Conservation (phyloP, 2,113 vertebrate species). For the Gila orcuttii region DNA sequence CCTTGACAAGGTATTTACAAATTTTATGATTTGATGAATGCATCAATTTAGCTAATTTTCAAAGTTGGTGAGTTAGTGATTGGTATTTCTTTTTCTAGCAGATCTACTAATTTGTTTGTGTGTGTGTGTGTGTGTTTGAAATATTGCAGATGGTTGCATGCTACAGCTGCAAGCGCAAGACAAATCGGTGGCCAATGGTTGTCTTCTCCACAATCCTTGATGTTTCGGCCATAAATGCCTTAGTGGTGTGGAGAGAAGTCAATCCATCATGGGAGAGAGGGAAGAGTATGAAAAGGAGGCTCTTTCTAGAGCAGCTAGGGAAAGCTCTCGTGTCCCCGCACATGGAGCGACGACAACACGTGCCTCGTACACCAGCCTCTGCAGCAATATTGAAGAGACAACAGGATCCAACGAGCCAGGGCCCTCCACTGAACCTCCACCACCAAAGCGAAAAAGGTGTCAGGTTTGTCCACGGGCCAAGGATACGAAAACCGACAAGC, state of each 20-base stretch:
- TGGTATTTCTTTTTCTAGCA: background rate
- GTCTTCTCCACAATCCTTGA: background rate
- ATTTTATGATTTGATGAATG: background rate
- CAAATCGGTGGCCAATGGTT: background rate
- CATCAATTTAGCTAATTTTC: background rate
- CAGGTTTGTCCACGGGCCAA: background rate
- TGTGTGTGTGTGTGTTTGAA: too few relatives aligned
- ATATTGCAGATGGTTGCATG: background rate
- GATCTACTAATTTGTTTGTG: background rate
- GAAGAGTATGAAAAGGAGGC: too few relatives aligned
- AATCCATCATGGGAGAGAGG: background rate
- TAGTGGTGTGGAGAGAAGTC: background rate
- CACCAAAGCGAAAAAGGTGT: background rate
- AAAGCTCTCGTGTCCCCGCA: too few relatives aligned
- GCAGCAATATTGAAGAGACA: too few relatives aligned
- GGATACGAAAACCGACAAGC: background rate
- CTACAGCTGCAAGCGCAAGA: background rate
- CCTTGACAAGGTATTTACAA: slow-evolving; percentile 7
- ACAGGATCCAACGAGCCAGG: background rate
- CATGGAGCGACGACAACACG: too few relatives aligned
- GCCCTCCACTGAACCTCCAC: background rate
- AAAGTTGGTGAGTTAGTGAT: background rate
- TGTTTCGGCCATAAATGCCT: background rate
- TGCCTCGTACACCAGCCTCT: too few relatives aligned
- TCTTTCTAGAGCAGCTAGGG: too few relatives aligned